A percentile compares a stretch with the other conserved stretches of the same genome.
phyloP scores from a whole-genome alignment of 2,113 vertebrate genomes.

The Corythornis madagascariensis region DNA sequence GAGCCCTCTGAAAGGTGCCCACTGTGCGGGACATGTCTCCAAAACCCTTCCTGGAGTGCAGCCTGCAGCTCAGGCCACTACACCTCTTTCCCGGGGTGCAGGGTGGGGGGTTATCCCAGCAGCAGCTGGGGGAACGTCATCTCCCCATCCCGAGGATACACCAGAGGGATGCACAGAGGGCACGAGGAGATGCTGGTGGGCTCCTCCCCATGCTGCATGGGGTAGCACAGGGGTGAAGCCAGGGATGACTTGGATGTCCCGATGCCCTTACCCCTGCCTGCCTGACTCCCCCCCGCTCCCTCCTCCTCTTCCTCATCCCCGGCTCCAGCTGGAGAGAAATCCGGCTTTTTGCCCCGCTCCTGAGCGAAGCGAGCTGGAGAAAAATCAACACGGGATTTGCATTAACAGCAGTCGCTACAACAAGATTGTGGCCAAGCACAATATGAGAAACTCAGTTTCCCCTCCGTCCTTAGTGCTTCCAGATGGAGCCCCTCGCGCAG shows the following conservation, averaged over 20 bases:
- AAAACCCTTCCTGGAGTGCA: neutral
- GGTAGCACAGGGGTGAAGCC: rapidly evolving
- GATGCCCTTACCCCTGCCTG: rapidly evolving
- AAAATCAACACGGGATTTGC: constrained; percentile 49
- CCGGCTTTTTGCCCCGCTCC: neutral
- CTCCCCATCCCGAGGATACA: neutral
- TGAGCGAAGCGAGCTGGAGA: constrained; percentile 1
- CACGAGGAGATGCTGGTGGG: rapidly evolving
- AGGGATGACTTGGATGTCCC: rapidly evolving
- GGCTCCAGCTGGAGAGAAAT: constrained; percentile 15
- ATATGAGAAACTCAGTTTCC: constrained; percentile 28
- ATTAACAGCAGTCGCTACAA: constrained; percentile 63
- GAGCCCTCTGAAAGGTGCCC: neutral
- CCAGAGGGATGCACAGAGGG: rapidly evolving
- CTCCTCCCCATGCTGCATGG: rapidly evolving
- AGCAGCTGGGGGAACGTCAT: rapidly evolving
- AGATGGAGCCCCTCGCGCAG: constrained; percentile 23
- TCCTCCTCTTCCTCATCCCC: neutral
- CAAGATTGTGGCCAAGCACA: constrained; percentile 43
- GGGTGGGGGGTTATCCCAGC: neutral
- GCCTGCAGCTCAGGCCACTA: neutral
- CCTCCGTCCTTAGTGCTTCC: constrained; percentile 52
- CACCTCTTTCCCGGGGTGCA: rapidly evolving
- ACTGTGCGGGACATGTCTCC: rapidly evolving
- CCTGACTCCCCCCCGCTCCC: no score